Evolutionary conservation across 1,140 invertebrate species (phyloP).

Genomic region (Probaryconus sp.): DNA sequence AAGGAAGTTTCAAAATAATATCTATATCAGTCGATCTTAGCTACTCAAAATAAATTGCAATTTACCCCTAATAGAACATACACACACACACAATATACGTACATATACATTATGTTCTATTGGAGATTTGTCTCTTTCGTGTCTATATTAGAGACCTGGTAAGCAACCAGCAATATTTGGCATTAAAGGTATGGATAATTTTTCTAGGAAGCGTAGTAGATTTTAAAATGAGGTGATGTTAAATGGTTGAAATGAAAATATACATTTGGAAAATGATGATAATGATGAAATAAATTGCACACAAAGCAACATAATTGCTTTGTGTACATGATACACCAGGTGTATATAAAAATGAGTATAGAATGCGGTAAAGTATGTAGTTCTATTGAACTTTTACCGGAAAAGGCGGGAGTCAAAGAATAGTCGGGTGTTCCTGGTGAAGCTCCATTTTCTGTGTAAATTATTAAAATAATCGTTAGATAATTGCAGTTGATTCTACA

Average conservation of each 20-base stretch:
- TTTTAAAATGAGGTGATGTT: constrained; percentile 1
- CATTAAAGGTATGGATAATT: constrained; percentile 8
- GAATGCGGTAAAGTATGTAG: constrained; percentile 8
- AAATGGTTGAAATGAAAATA: no score
- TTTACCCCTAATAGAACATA: no score
- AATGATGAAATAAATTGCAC: not conserved
- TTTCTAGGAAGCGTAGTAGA: constrained; percentile 20
- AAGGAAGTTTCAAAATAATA: no score
- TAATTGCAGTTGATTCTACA: constrained; percentile 6
- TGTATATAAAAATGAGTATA: constrained; percentile 6
- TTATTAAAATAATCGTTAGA: constrained; percentile 25
- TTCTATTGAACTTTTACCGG: constrained; percentile 52
- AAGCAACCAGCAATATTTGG: constrained; percentile 53
- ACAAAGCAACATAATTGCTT: no score
- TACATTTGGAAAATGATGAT: no score
- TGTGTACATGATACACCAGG: constrained; percentile 19
- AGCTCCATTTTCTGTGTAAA: constrained; percentile 39
- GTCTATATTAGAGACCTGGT: constrained; percentile 44
- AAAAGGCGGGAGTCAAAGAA: constrained; percentile 43
- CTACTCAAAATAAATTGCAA: no score
- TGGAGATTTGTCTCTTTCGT: constrained; percentile 39
- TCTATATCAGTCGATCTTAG: no score
- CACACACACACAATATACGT: no score
- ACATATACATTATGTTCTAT: no score
- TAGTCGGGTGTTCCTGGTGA: constrained; percentile 40